Evolutionary conservation across 2,888 invertebrate genomes (phyloP).

Genomic region (Sphaerophoria taeniata): DNA sequence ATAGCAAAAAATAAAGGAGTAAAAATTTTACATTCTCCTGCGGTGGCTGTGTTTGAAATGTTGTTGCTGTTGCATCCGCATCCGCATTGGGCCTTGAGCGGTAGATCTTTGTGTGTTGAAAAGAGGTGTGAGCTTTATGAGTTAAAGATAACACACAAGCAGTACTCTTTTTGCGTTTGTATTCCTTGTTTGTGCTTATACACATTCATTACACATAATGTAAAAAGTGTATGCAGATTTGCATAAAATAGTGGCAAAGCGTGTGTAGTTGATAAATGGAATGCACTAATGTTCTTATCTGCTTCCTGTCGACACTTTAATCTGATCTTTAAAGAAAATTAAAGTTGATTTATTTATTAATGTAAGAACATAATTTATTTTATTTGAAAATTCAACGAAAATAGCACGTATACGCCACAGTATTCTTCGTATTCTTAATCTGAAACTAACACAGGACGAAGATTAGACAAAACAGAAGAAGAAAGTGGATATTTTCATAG

Average conservation of each 20-base stretch:
- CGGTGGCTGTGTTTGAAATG: constrained; percentile 27
- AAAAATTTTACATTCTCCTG: constrained; percentile 60
- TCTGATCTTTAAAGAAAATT: not conserved
- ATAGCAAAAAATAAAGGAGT: constrained; percentile 7
- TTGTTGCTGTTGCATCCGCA: constrained; percentile 56
- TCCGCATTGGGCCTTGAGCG: constrained; percentile 32
- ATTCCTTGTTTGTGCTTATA: constrained; percentile 6
- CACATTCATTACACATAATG: not conserved
- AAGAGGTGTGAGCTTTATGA: constrained; percentile 60
- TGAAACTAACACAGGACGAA: too few relatives aligned
- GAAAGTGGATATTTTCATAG: too few relatives aligned
- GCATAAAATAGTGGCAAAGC: constrained; percentile 11
- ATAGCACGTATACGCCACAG: too few relatives aligned
- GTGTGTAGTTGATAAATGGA: not conserved
- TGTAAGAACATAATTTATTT: not conserved
- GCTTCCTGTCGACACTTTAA: constrained; percentile 20
- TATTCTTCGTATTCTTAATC: too few relatives aligned
- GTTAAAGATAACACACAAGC: constrained; percentile 55
- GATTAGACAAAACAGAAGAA: too few relatives aligned
- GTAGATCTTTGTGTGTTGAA: constrained; percentile 28
- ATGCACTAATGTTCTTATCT: constrained; percentile 16
- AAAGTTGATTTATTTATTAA: not conserved
- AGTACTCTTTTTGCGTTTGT: constrained; percentile 29
- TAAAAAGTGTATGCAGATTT: not conserved
- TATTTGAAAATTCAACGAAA: too few relatives aligned